Base-by-base conservation (phyloP, 2,888 invertebrate species). In the Pterostichus niger region DNA sequence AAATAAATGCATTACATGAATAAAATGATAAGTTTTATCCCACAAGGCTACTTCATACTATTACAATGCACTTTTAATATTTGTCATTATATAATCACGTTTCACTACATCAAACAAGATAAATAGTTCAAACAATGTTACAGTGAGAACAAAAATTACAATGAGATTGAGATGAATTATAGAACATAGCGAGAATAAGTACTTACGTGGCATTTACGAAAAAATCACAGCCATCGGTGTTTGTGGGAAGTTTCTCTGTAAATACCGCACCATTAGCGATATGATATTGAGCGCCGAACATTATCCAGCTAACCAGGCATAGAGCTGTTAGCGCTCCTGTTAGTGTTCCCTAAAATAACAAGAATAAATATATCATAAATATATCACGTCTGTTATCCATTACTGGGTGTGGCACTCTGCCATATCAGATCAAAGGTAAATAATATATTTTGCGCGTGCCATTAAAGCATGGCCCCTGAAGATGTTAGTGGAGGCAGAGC, bases 261-360 rank as follows among this genome's bases (percentile, higher is more conserved):
- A 59, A n/a, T 0, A 83, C n/a, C 10, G 76, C 61, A 9, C 84
- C 84, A 33, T 75, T 71, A 6, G 76, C 81, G 44, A 35, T 84
- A 59, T 84, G 83, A 71, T 82, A 84, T 40, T 84, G 83, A 17
- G 84, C 81, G n/a, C 84, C 84, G 78, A 84, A 76, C 9, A 84
- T 73, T 7, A 85, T 83, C 85, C 85, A 85, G 17, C 83, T 79
- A 35, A 83, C 82, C 49, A 85, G 76, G 7, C 83, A n/a, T 17
- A 86, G 59, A 4, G 84, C 84, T n/a, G 79, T 56, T 24, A 85
- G 59, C 11, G 84, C 84, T 2, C 86, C 86, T 13, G 52, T 83
- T 59, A 86, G 49, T 5, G 86, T 84, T 13, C 86, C 86, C 86
- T 86, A 46, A 44, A 35, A 83, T 24, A 24, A 24, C 1, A 24